Percentiles rank a stretch among this genome's conserved stretches.
phyloP scores from a whole-genome alignment of 2,113 vertebrate species.

The Todiramphus chloris region DNA sequence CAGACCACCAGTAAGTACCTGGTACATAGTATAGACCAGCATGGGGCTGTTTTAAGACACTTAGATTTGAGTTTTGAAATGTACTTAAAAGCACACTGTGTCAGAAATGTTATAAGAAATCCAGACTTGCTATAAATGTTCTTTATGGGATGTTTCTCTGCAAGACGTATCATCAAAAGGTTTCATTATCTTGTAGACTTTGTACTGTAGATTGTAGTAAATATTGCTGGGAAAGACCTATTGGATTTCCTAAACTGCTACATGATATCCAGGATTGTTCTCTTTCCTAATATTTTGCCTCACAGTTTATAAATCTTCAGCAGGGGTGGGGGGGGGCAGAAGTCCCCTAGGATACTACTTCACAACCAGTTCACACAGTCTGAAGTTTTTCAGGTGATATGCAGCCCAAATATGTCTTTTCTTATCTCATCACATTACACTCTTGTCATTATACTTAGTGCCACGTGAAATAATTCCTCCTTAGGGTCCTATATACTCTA shows the following conservation, averaged over 20 bases:
- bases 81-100: not conserved
- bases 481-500: not conserved
- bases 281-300: not conserved
- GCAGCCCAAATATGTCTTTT: not conserved
- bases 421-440: not conserved
- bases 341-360: not conserved
- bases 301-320: not conserved
- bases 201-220: not conserved
- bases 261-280: not conserved
- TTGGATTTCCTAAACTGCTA: not conserved
- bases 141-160: not conserved
- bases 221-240: not conserved
- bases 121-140: constrained; percentile 1
- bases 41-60: not conserved
- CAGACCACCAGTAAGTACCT: not conserved
- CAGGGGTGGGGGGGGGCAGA: not conserved
- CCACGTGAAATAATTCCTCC: not conserved
- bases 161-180: not conserved
- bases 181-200: not conserved
- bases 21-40: not conserved
- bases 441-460: not conserved
- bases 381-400: not conserved
- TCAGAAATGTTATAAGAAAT: not conserved
- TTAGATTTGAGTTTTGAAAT: not conserved
- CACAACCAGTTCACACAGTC: not conserved